A percentile compares a stretch with the other conserved stretches of the same genome.
These are phyloP conservation scores for Phalacrocorax carbo DNA, from an alignment of 2,113 vertebrate genomes.

Conservation along the genomic window DNA sequence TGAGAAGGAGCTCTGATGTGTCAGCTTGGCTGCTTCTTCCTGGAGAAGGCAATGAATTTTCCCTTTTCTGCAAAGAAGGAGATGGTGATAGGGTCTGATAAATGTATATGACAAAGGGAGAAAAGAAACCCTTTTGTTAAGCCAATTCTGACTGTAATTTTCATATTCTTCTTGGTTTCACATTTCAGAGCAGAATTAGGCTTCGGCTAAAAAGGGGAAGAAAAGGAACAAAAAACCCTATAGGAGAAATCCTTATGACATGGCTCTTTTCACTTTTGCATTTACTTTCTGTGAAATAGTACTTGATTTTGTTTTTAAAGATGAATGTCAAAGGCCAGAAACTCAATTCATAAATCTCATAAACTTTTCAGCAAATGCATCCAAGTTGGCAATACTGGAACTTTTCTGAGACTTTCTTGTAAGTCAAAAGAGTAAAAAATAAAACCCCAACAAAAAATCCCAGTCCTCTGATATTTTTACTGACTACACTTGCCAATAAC, in stretches of 20 bases:
- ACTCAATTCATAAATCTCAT: constrained; percentile 16
- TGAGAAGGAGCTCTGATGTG: background rate
- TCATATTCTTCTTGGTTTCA: background rate
- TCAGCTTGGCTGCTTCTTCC: background rate
- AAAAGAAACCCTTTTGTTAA: background rate
- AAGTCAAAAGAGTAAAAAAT: background rate
- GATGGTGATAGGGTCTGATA: background rate
- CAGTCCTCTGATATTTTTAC: background rate
- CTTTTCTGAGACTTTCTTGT: background rate
- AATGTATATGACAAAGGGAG: background rate
- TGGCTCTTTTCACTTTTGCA: background rate
- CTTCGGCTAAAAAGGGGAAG: background rate
- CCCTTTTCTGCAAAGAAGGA: background rate
- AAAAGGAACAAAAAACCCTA: background rate
- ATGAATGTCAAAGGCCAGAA: background rate
- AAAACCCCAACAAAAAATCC: background rate
- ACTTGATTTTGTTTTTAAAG: constrained; percentile 15
- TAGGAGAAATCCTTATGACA: background rate
- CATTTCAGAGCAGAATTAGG: background rate
- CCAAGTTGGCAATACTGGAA: background rate
- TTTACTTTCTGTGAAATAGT: background rate
- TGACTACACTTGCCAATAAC: background rate
- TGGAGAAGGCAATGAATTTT: background rate
- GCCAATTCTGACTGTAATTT: background rate
- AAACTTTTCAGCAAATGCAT: constrained; percentile 27